Base-by-base conservation (phyloP, 1,140 invertebrate species). In the Macrobrachium nipponense region DNA sequence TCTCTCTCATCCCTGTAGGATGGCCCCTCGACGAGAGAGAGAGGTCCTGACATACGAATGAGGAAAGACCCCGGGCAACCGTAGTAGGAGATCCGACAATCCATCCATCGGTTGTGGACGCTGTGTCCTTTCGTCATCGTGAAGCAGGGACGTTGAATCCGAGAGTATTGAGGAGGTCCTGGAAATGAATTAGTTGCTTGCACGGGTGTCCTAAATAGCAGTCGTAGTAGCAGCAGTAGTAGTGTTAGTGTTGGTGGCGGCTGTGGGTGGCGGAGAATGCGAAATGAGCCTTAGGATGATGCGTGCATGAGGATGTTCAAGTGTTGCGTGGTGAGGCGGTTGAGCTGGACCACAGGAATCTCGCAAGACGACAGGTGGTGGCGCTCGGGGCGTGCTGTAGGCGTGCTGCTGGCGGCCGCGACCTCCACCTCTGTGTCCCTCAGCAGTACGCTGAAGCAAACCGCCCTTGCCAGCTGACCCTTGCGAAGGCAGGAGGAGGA, bases 291-390 rank as follows among this genome's bases (percentile, higher is more conserved):
- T n/a, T 43, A 61, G n/a, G 36, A 36, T 68, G 62, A 20, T 80
- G 62, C 75, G 51, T 60, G 51, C 73, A n/a, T 11, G 59, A 61
- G 58, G 27, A 36, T 36, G 36, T 62, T 58, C 18, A 36, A 60
- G 77, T 79, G 77, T 79, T 79, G 77, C 77, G 77, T 79, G 77
- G 43, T 58, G 77, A 79, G 77, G 60, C 20, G 64, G 62, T 20
- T 60, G 17, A 68, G 36, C 43, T 44, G 82, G 58, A 84, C 82
- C 82, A 66, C 82, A 84, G 75, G 75, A 84, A 84, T 78, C 75
- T 84, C 18, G n/a, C 76, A 59, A 78, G 82, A 78, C 82, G 82
- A 84, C 82, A 84, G 82, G 61, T 84, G 82, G 82, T 62, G 23
- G 36, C 61, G 82, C 82, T 84, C 75, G 44, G 43, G 73, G 73